Evolutionary conservation across 2,797 vertebrate genomes (phyloP).

Genomic region (Mergus octosetaceus): DNA sequence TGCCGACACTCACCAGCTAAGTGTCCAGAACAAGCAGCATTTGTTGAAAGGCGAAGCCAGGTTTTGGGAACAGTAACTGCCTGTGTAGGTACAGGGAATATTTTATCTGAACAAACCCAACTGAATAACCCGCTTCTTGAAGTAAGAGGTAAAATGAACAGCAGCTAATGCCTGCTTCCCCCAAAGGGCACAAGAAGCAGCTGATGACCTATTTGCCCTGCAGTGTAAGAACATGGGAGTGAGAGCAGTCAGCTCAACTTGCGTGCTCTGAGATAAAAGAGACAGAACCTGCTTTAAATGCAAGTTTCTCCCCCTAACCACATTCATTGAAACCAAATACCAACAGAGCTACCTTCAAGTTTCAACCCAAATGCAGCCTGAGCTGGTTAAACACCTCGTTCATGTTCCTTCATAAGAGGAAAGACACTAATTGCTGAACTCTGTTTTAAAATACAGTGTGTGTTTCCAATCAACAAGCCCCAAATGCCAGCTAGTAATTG

Average conservation of each 20-base stretch:
- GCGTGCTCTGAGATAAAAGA: not conserved
- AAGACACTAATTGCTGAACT: not conserved
- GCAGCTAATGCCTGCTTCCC: conserved; percentile 19
- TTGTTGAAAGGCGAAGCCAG: conserved; percentile 51
- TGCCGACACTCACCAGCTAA: not conserved
- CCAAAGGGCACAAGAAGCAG: not conserved
- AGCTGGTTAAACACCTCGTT: not conserved
- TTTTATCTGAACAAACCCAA: not conserved
- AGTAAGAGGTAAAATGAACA: not conserved
- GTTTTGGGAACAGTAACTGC: conserved; percentile 45
- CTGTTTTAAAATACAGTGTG: not conserved
- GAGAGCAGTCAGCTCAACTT: not conserved
- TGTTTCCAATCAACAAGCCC: not conserved
- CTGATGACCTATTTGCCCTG: conserved; percentile 19
- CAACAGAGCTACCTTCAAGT: not conserved
- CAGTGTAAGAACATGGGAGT: not conserved
- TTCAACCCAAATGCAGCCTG: not conserved
- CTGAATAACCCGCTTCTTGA: conserved; percentile 1
- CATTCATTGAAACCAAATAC: not conserved
- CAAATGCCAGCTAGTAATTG: not conserved
- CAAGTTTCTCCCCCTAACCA: not conserved
- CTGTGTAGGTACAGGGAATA: not conserved
- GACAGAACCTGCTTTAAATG: not conserved
- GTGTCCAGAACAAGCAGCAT: conserved; percentile 6
- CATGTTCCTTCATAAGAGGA: not conserved